Evolutionary conservation across 2,888 invertebrate genomes (phyloP).

Genomic region (Muscina levida): DNA sequence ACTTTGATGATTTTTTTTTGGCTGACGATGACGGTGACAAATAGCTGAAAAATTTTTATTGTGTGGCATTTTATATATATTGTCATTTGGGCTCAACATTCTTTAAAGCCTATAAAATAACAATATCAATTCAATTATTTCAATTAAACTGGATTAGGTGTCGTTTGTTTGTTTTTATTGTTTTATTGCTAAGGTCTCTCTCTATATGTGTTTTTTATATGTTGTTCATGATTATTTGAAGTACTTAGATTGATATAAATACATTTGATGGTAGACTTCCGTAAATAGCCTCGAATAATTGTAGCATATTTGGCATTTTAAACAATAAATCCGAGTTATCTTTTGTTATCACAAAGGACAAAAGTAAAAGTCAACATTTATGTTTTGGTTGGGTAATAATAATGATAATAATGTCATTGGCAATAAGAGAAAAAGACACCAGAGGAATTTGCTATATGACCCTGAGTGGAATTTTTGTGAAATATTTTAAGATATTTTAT

Average conservation of each 20-base stretch:
- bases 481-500: not conserved
- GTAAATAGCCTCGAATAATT: slow-evolving; percentile 6
- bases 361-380: slow-evolving; percentile 41
- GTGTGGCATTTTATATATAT: not conserved
- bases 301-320: too few relatives aligned
- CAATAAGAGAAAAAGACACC: too few relatives aligned
- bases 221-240: not conserved
- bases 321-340: not conserved
- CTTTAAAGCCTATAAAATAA: slow-evolving; percentile 22
- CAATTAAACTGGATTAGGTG: slow-evolving; percentile 28
- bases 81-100: not conserved
- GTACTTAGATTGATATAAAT: too few relatives aligned
- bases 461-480: not conserved
- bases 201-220: too few relatives aligned
- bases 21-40: slow-evolving; percentile 6
- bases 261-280: slow-evolving; percentile 44
- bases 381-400: not conserved
- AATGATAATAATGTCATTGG: not conserved
- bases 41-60: slow-evolving; percentile 6
- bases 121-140: slow-evolving; percentile 40
- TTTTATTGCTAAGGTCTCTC: not conserved
- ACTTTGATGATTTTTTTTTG: not conserved
- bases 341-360: slow-evolving; percentile 50
- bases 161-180: slow-evolving; percentile 1
- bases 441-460: too few relatives aligned